Evolutionary conservation across 92 coral and sea anemone species (phyloP).

Genomic region (Desmophyllum pertusum): DNA sequence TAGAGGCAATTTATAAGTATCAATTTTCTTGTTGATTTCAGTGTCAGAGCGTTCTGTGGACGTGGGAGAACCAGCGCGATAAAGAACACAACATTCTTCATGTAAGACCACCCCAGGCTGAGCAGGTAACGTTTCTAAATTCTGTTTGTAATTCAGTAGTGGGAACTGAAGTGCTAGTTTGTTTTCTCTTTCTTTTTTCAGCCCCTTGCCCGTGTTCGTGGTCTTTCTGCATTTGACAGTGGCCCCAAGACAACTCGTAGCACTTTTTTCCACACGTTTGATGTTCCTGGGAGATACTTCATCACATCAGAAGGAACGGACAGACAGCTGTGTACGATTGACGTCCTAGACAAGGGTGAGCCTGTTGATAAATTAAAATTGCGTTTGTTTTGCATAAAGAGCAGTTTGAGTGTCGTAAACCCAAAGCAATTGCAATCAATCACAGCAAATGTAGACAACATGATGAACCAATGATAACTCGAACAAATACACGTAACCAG

Average conservation of each 20-base stretch:
- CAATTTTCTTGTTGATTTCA: slow-evolving; percentile 1
- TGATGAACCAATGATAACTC: too few relatives aligned
- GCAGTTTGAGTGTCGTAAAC: too few relatives aligned
- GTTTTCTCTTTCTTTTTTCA: neutral
- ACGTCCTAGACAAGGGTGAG: slow-evolving; percentile 72
- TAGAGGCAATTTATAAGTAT: too few relatives aligned
- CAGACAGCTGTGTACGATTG: slow-evolving; percentile 58
- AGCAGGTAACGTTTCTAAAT: slow-evolving; percentile 24
- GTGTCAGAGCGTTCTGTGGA: slow-evolving; percentile 86
- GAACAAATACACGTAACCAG: too few relatives aligned
- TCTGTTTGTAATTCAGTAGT: neutral
- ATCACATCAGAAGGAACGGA: slow-evolving; percentile 77
- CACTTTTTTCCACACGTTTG: slow-evolving; percentile 88
- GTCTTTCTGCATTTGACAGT: slow-evolving; percentile 79
- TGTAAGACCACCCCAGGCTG: slow-evolving; percentile 68
- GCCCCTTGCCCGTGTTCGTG: slow-evolving; percentile 64
- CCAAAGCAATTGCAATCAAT: too few relatives aligned
- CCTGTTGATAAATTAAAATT: neutral
- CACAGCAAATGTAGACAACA: too few relatives aligned
- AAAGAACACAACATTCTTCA: slow-evolving; percentile 78
- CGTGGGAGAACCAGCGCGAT: slow-evolving; percentile 65
- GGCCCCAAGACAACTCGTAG: slow-evolving; percentile 62
- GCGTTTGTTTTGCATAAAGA: too few relatives aligned
- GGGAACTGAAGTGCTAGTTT: too few relatives aligned
- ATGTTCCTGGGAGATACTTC: slow-evolving; percentile 75